A percentile compares a stretch with the other conserved stretches of the same genome.
phyloP scores from a whole-genome alignment of 2,113 vertebrate genomes.

The Plectropomus leopardus region DNA sequence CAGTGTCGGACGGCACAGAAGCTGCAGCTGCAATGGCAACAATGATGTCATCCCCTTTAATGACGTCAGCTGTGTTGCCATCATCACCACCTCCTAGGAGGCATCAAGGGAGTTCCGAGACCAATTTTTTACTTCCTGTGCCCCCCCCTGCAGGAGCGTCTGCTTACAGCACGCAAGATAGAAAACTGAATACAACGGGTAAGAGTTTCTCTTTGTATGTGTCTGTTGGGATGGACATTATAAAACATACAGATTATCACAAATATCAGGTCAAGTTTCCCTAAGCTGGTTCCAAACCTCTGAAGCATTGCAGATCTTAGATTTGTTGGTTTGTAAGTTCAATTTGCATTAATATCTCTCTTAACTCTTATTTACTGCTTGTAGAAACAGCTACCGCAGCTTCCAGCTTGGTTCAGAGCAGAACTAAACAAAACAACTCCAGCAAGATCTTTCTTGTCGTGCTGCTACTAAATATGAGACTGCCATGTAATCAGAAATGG shows the following conservation, averaged over 20 bases:
- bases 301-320: neutral
- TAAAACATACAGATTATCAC: neutral
- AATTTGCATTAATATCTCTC: neutral
- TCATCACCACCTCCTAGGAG: slow-evolving; percentile 80
- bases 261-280: neutral
- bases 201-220: slow-evolving; percentile 45
- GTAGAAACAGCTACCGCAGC: neutral
- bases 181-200: slow-evolving; percentile 53
- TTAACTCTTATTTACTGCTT: neutral
- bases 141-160: slow-evolving; percentile 52
- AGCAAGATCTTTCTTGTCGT: too few relatives aligned
- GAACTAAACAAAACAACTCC: neutral
- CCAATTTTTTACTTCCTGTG: slow-evolving; percentile 77
- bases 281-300: neutral
- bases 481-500: neutral
- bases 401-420: neutral
- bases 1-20: slow-evolving; percentile 83
- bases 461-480: neutral
- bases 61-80: slow-evolving; percentile 64
- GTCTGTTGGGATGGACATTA: neutral
- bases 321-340: neutral
- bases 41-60: slow-evolving; percentile 60
- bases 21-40: slow-evolving; percentile 57
- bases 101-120: slow-evolving; percentile 73
- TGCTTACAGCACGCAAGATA: slow-evolving; percentile 28